phyloP scores from a whole-genome alignment of 2,888 invertebrate species.

The Bellardia bayeri region DNA sequence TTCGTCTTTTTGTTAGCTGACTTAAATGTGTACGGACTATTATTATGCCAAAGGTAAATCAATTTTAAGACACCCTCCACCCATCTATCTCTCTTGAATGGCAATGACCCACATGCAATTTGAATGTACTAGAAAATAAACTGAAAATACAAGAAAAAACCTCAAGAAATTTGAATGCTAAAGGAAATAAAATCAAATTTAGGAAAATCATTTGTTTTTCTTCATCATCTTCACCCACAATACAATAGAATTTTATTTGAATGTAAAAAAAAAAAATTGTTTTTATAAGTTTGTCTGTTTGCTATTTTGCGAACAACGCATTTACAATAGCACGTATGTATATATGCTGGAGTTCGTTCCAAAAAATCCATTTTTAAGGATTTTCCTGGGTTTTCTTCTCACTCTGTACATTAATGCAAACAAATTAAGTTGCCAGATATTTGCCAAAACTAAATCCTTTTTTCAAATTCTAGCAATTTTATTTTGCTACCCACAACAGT shows the following conservation, averaged over 20 bases:
- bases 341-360: not conserved
- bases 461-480: slow-evolving; percentile 3
- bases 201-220: slow-evolving; percentile 33
- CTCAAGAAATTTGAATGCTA: slow-evolving; percentile 41
- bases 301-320: not conserved
- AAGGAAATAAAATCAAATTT: slow-evolving; percentile 36
- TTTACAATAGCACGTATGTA: not conserved
- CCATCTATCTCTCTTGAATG: slow-evolving; percentile 24
- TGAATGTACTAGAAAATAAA: not conserved
- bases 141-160: slow-evolving; percentile 5
- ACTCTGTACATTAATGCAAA: slow-evolving; percentile 17
- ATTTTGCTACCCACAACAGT: not conserved
- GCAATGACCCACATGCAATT: slow-evolving; percentile 55
- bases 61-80: not conserved
- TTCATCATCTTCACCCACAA: slow-evolving; percentile 25
- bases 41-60: not conserved
- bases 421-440: slow-evolving; percentile 45
- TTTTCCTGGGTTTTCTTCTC: not conserved
- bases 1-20: not conserved
- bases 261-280: not conserved
- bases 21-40: not conserved
- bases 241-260: slow-evolving; percentile 10
- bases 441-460: slow-evolving; percentile 33
- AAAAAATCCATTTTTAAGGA: slow-evolving; percentile 14
- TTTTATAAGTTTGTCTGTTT: too few relatives aligned